Base-by-base conservation (phyloP, 1,140 invertebrate species). In the Asobara japonica region DNA sequence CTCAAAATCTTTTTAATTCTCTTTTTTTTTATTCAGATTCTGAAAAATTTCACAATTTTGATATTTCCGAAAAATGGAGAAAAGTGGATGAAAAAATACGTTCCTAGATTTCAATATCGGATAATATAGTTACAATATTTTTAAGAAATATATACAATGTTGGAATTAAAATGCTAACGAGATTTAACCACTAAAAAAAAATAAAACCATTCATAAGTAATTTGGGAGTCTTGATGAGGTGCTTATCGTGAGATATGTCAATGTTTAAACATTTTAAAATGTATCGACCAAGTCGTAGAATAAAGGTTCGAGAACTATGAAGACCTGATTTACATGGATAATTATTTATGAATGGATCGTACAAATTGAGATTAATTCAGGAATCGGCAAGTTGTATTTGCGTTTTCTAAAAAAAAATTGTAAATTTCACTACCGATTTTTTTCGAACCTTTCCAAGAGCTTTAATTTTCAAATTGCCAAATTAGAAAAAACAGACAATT, bases 141-240 rank as follows among this genome's bases (percentile, higher is more conserved):
- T 45, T 45, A 45, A n/a, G 41, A 45, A 6, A 45, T 18, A 65
- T 72, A 41, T 38, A 22, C 41, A 61, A 22, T n/a, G n/a, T n/a
- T n/a, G n/a, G n/a, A 16, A 45, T 1, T 41, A 13, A 71, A 25
- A 51, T 81, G 36, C 85, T 87, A 87, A 87, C 85, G 86, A 87
- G 86, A 87, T 87, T 87, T 87, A 87, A 87, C 83, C 78, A 83
- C 84, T 74, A 74, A 56, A 72, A 60, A 74, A 74, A 33, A 33
- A 45, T 41, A n/a, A 69, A 65, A 74, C 80, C 83, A 86, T 87
- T 87, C 83, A 83, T 82, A 81, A 80, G 82, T 85, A 86, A 87
- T 87, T 87, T 87, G 86, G 86, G 86, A 87, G 84, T 83, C 85
- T 87, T 87, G 81, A 87, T 86, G 85, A 87, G 85, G 86, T 87